Conservation (phyloP, 2,797 vertebrate genomes). For the Novumbra hubbsi region DNA sequence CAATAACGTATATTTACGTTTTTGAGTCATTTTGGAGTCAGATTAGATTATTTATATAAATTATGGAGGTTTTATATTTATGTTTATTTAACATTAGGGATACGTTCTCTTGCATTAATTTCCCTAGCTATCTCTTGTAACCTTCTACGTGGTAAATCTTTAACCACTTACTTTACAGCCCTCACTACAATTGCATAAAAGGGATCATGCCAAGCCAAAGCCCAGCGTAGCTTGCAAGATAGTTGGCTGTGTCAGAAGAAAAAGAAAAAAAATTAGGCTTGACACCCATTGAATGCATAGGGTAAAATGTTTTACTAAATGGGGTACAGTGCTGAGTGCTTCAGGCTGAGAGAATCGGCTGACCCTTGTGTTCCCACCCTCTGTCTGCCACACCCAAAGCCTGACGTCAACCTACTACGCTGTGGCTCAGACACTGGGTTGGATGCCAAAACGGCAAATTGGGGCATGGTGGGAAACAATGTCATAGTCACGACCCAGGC, state of each 20-base stretch:
- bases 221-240: too few species aligned
- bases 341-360: constrained; percentile 42
- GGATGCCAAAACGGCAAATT: constrained; percentile 51
- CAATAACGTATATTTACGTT: too few species aligned
- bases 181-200: too few species aligned
- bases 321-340: constrained; percentile 28
- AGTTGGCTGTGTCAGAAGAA: neutral
- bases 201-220: too few species aligned
- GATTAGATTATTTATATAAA: too few species aligned
- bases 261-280: constrained; percentile 24
- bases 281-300: constrained; percentile 59
- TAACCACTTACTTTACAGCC: too few species aligned
- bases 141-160: too few species aligned
- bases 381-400: constrained; percentile 39
- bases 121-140: too few species aligned
- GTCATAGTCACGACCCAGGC: constrained; percentile 40
- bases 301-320: constrained; percentile 44
- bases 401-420: constrained; percentile 47
- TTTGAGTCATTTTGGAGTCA: too few species aligned
- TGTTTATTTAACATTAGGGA: too few species aligned
- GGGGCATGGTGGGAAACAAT: constrained; percentile 67
- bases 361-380: constrained; percentile 57
- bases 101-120: too few species aligned
- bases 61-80: too few species aligned
- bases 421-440: constrained; percentile 60